Base-by-base conservation (phyloP, 2,888 invertebrate genomes). In the Nycteola revayana region DNA sequence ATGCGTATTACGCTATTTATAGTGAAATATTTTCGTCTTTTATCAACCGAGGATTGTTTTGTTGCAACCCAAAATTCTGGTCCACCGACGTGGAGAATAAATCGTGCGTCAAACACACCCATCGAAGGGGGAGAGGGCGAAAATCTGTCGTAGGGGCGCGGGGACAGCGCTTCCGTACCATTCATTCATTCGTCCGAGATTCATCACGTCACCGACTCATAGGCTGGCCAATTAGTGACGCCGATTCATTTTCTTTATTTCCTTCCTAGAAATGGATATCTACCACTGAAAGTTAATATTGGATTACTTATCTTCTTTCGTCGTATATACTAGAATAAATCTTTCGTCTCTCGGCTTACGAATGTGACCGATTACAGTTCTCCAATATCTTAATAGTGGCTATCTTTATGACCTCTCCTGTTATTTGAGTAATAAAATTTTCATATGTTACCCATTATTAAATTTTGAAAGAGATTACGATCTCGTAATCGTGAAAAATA, bases 401-500 rank as follows among this genome's bases (percentile, higher is more conserved):
- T 39, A 25, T 28, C 37, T 10, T 25, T 46, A 33, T 17, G 32
- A 33, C 20, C 28, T 28, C 21, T 22, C 32, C 29, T 30, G 48
- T 49, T 63, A 54, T 63, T 61, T 60, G 49, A 64, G 53, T 56
- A 64, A 66, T 68, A 64, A 66, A 63, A 61, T 63, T 66, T 60
- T 68, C 52, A 60, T 73, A 70, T 68, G 66, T 66, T 66, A 60
- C 59, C 67, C 62, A 75, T 75, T 77, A 79, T 78, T 74, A 77
- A 77, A 82, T 76, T 77, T 81, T 68, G 64, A 64, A 75, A 57
- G 66, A 71, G 71, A 77, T 81, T 79, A 78, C 66, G 69, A 72
- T 75, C 68, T 64, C 68, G 64, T 52, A 75, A 76, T 78, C 69
- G 72, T 77, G 68, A 75, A 75, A 70, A 76, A 78, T 72, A 74